Conservation (phyloP, 2,113 vertebrate species). For the Colistium nudipinnis region DNA sequence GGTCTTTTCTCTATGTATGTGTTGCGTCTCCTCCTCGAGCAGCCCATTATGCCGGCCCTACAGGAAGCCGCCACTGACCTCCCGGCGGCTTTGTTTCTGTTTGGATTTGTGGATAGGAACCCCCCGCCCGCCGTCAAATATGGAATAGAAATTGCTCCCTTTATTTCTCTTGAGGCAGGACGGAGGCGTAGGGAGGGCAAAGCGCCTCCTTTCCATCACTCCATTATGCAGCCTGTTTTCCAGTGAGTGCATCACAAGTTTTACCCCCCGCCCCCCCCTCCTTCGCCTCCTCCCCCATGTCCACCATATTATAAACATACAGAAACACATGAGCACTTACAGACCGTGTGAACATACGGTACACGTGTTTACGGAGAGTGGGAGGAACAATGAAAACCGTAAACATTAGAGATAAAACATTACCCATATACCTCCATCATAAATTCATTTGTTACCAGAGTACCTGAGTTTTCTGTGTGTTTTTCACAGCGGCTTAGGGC, state of each 20-base stretch:
- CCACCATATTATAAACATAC: slow-evolving; percentile 18
- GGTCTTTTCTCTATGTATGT: slow-evolving; percentile 18
- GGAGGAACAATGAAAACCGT: neutral
- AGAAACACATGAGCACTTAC: slow-evolving; percentile 53
- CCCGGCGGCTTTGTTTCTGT: slow-evolving; percentile 99
- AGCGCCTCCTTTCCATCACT: slow-evolving; percentile 88
- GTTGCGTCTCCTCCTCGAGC: slow-evolving; percentile 86
- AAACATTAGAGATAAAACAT: neutral
- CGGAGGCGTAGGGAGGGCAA: slow-evolving; percentile 77
- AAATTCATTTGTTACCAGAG: neutral
- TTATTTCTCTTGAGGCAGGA: slow-evolving; percentile 96
- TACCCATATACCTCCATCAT: neutral
- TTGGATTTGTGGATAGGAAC: slow-evolving; percentile 99
- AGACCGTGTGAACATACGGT: slow-evolving; percentile 6
- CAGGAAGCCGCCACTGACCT: slow-evolving; percentile 91
- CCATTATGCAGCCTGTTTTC: slow-evolving; percentile 99
- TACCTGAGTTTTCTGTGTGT: neutral
- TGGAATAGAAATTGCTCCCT: slow-evolving; percentile 98
- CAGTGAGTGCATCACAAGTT: slow-evolving; percentile 98
- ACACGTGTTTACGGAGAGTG: neutral
- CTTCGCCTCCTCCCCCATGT: slow-evolving; percentile 67
- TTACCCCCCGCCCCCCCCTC: slow-evolving; percentile 82
- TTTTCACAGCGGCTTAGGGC: neutral
- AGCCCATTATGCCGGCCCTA: slow-evolving; percentile 92
- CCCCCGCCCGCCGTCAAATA: slow-evolving; percentile 93